Percentiles rank a stretch among this genome's conserved stretches.
Evolutionary conservation across 1,140 invertebrate genomes (phyloP).

Genomic region (Nomia melanderi): DNA sequence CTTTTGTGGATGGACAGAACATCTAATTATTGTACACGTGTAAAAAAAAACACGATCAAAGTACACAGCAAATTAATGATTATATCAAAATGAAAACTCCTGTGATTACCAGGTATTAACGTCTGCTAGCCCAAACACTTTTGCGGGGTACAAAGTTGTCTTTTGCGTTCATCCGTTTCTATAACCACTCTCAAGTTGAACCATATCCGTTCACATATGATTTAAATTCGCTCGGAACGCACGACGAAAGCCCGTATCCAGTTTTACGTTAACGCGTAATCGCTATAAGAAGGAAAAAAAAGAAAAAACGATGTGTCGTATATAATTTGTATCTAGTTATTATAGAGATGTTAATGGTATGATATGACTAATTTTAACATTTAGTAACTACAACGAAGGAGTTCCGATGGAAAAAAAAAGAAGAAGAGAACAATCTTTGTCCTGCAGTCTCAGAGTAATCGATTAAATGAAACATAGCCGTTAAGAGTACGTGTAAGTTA

Average conservation of each 20-base stretch:
- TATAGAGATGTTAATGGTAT: constrained; percentile 13
- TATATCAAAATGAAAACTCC: neutral
- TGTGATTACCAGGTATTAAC: neutral
- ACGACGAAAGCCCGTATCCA: neutral
- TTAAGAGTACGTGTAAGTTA: constrained; percentile 59
- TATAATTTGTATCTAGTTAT: constrained; percentile 30
- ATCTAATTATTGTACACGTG: too few relatives aligned
- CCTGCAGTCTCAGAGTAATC: constrained; percentile 57
- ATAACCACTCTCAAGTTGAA: neutral
- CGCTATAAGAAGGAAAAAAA: neutral
- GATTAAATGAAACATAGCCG: constrained; percentile 51
- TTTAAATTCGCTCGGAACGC: neutral
- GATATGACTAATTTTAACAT: constrained; percentile 15
- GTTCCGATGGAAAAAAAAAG: constrained; percentile 23
- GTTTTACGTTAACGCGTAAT: constrained; percentile 8
- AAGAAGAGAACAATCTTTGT: constrained; percentile 50
- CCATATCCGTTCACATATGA: neutral
- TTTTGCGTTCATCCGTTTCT: constrained; percentile 14
- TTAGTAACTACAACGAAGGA: constrained; percentile 41
- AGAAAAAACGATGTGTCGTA: neutral
- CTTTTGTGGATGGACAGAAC: too few relatives aligned
- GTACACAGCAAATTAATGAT: neutral
- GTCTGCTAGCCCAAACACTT: constrained; percentile 5
- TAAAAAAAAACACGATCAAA: neutral
- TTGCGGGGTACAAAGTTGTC: constrained; percentile 54